phyloP scores from a whole-genome alignment of 2,888 invertebrate species.

The Cerastis rubricosa region DNA sequence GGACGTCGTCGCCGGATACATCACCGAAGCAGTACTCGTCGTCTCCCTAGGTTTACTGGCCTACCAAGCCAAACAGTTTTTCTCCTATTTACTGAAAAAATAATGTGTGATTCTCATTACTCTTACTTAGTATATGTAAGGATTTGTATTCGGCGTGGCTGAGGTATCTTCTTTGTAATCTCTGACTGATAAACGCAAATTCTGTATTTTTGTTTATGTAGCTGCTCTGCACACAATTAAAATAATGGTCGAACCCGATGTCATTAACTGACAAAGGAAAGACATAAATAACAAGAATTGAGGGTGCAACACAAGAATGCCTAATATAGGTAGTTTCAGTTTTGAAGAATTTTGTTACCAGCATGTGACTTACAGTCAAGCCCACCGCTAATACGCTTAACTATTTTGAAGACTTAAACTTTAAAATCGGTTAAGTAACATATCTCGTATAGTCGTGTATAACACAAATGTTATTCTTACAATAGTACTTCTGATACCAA shows the following conservation, averaged over 20 bases:
- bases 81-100: constrained; percentile 76
- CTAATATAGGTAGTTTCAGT: neutral
- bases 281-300: neutral
- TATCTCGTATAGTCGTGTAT: neutral
- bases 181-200: neutral
- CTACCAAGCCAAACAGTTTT: constrained; percentile 75
- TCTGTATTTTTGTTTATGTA: neutral
- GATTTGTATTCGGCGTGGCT: constrained; percentile 12
- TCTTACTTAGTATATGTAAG: constrained; percentile 43
- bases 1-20: constrained; percentile 74
- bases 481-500: constrained; percentile 1
- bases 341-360: neutral
- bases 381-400: neutral
- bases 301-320: neutral
- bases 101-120: constrained; percentile 65
- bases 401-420: constrained; percentile 10
- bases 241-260: constrained; percentile 1
- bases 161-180: constrained; percentile 16
- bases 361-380: constrained; percentile 4
- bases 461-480: neutral
- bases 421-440: neutral
- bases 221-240: neutral
- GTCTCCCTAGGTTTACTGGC: constrained; percentile 78
- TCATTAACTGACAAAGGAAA: constrained; percentile 1
- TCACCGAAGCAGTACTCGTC: constrained; percentile 76